These are phyloP conservation scores for Leontocebus nigricollis DNA, from an alignment of 2,797 vertebrate genomes.

Conservation along the genomic window DNA sequence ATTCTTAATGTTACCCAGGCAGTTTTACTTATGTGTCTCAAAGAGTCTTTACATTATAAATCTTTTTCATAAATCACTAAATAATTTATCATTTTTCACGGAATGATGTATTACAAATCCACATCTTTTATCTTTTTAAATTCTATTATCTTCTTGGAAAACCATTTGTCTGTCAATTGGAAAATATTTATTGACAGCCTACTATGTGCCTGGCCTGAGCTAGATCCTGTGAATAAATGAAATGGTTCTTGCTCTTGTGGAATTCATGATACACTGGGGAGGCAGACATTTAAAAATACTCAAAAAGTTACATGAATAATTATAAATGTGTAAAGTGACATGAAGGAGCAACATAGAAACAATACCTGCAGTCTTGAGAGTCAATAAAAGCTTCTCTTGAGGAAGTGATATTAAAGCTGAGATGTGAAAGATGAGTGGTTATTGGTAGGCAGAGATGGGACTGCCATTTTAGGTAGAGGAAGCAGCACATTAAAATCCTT, in stretches of 20 bases:
- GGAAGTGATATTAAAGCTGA: neutral
- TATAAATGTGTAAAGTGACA: neutral
- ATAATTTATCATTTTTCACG: neutral
- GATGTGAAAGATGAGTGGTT: neutral
- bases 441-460: neutral
- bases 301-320: neutral
- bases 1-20: neutral
- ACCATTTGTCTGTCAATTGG: neutral
- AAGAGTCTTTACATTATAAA: neutral
- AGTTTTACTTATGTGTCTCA: neutral
- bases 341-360: neutral
- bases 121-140: neutral
- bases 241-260: neutral
- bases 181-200: neutral
- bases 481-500: neutral
- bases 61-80: neutral
- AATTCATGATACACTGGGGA: neutral
- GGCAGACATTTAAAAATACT: neutral
- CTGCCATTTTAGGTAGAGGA: neutral
- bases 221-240: neutral
- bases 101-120: neutral
- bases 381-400: neutral
- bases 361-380: neutral
- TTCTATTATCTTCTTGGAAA: constrained; percentile 9
- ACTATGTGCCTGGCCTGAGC: neutral